Evolutionary conservation across 2,888 invertebrate genomes (phyloP), one percentile per base, ranked within the genome.

Genomic region (Microctonus brassicae): DNA sequence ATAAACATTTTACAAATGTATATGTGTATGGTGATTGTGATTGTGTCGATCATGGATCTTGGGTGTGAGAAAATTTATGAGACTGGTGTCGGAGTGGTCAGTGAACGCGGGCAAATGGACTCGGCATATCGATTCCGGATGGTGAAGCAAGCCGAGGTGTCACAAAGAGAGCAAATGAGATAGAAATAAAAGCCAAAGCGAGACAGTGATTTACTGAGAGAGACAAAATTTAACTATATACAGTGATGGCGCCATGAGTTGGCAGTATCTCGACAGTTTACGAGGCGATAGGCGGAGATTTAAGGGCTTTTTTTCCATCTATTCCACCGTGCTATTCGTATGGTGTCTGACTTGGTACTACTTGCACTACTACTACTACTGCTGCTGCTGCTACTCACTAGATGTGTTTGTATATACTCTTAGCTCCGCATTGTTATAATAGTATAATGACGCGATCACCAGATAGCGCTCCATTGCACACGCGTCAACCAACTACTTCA

Each of bases 271-370:
- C 58, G 70, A 66, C 66, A 33, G 57, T 62, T 72, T 72, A 69
- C 69, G 71, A 74, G 62, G 53, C 62, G 74, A 72, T 67, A 53
- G 63, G 63, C 66, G 29, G 55, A 74, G 72, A 74, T 74, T 74
- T 69, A 72, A 72, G 72, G 72, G 69, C 60, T 55, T 39, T 22
- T n/a, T 29, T 47, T 60, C 42, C 33, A 34, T 53, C 53, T 17
- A 63, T 13, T 29, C 9, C 39, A 26, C 55, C n/a, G 26, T 33
- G 11, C n/a, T 52, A 64, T 26, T 57, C 5, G 36, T 53, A 34
- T 57, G 20, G 13, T 52, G 11, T 60, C 34, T 29, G 29, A 39
- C 61, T 55, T 20, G 34, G 20, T 36, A 60, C 17, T 60, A 63
- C 39, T 66, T 20, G 22, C 24, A 22, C 58, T 52, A 68, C 33